Evolutionary conservation across 2,888 invertebrate species (phyloP).

Genomic region (Luperina nickerlii): DNA sequence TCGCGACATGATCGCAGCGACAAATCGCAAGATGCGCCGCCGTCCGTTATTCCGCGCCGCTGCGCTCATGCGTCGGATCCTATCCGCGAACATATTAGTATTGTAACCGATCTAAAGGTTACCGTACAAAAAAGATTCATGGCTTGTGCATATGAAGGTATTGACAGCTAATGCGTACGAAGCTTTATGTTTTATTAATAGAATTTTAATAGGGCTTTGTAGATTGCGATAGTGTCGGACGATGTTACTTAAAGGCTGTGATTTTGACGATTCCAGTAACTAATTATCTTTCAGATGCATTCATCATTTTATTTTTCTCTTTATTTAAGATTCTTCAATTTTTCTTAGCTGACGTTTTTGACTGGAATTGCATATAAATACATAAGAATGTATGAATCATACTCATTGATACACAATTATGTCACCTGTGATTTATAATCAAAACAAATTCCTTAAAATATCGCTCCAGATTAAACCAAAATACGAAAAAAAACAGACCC

Average conservation of each 20-base stretch:
- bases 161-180: slow-evolving; percentile 59
- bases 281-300: neutral
- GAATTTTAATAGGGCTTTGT: slow-evolving; percentile 26
- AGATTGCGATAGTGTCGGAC: slow-evolving; percentile 13
- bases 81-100: slow-evolving; percentile 71
- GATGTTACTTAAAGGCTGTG: neutral
- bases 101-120: slow-evolving; percentile 72
- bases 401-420: neutral
- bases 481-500: slow-evolving; percentile 62
- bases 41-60: slow-evolving; percentile 74
- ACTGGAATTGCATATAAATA: neutral
- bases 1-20: slow-evolving; percentile 80
- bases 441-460: slow-evolving; percentile 22
- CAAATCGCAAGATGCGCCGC: slow-evolving; percentile 79
- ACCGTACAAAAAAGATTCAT: slow-evolving; percentile 62
- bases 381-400: slow-evolving; percentile 10
- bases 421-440: slow-evolving; percentile 33
- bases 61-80: slow-evolving; percentile 71
- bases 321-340: neutral
- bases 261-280: neutral
- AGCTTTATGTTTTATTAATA: slow-evolving; percentile 46
- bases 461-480: slow-evolving; percentile 40
- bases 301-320: neutral
- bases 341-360: neutral
- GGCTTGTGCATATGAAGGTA: slow-evolving; percentile 45